Conservation (phyloP, 2,888 invertebrate genomes). For the Philopedon plagiatum region DNA sequence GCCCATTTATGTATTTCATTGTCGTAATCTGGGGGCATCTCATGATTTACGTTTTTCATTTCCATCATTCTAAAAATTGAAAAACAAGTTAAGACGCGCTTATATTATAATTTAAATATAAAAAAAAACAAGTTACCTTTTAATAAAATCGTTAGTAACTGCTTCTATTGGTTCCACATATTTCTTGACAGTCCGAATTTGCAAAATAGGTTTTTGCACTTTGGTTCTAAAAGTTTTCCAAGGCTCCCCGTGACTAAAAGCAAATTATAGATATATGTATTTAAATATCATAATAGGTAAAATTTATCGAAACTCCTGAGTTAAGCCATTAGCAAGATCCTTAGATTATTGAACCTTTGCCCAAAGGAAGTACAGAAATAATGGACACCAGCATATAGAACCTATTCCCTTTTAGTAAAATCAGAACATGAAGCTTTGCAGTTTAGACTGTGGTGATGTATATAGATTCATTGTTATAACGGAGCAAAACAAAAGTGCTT, state of each 20-base stretch:
- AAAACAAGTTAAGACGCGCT: neutral
- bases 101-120: neutral
- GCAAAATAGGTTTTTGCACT: conserved; percentile 84
- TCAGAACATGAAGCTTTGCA: too few relatives aligned
- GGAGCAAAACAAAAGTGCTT: too few relatives aligned
- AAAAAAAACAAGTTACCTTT: conserved; percentile 71
- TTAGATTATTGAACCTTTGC: too few relatives aligned
- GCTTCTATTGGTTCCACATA: conserved; percentile 80
- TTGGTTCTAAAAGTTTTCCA: conserved; percentile 86
- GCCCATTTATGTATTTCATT: conserved; percentile 86
- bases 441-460: too few relatives aligned
- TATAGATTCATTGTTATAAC: too few relatives aligned
- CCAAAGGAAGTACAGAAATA: too few relatives aligned
- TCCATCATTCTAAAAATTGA: conserved; percentile 71
- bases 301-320: too few relatives aligned
- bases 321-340: too few relatives aligned
- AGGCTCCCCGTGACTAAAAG: conserved; percentile 82
- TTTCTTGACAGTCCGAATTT: conserved; percentile 80
- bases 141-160: conserved; percentile 79
- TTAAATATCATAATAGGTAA: too few relatives aligned
- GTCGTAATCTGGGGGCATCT: conserved; percentile 78
- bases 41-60: conserved; percentile 71
- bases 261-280: too few relatives aligned
- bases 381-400: too few relatives aligned
- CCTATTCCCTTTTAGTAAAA: too few relatives aligned